These are phyloP conservation scores for Phycodurus eques DNA, from an alignment of 2,113 vertebrate genomes.

Conservation along the genomic window DNA sequence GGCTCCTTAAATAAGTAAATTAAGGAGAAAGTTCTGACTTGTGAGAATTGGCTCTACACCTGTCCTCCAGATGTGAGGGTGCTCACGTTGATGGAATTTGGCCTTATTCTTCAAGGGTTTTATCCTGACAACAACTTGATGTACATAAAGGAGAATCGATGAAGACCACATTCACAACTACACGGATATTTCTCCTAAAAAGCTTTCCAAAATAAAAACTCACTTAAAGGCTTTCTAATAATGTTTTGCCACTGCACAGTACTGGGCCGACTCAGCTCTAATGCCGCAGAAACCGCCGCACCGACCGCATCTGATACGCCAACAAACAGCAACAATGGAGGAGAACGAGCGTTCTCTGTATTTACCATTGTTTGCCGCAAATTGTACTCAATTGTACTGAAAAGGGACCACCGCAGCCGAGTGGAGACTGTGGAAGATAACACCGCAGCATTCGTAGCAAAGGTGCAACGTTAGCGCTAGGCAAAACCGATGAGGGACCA, in stretches of 20 bases:
- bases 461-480: background rate
- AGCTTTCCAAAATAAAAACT: no score
- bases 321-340: background rate
- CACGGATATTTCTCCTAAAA: no score
- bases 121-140: slow-evolving; percentile 13
- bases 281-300: background rate
- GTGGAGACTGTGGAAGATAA: background rate
- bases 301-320: background rate
- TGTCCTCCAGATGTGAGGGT: slow-evolving; percentile 67
- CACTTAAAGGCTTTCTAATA: background rate
- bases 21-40: slow-evolving; percentile 50
- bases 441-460: background rate
- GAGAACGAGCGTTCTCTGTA: no score
- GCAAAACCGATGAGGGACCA: no score
- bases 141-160: background rate
- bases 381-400: background rate
- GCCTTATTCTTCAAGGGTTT: slow-evolving; percentile 29
- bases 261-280: background rate
- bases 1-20: slow-evolving; percentile 47
- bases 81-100: slow-evolving; percentile 44
- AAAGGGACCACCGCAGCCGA: background rate
- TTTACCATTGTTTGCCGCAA: no score
- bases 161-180: background rate
- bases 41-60: slow-evolving; percentile 48
- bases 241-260: background rate